Conservation (phyloP, 2,113 vertebrate species). For the Columba janthina region DNA sequence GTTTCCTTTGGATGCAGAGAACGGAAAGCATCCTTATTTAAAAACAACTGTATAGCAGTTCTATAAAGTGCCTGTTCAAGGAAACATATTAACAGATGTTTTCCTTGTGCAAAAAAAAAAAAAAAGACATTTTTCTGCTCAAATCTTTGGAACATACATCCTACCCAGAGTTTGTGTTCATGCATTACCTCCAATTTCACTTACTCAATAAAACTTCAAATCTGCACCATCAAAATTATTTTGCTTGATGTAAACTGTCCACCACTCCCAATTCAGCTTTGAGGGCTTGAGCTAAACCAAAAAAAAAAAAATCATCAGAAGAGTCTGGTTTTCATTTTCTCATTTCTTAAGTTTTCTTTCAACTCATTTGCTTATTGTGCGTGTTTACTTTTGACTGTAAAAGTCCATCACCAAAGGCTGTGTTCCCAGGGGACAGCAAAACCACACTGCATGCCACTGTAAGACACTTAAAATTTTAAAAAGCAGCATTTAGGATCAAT, state of each 20-base stretch:
- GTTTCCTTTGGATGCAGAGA: not conserved
- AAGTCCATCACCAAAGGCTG: constrained; percentile 4
- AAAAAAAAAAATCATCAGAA: not conserved
- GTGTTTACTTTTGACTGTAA: not conserved
- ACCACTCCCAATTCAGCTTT: not conserved
- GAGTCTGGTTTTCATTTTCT: not conserved
- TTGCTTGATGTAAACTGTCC: not conserved
- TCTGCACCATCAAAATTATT: not conserved
- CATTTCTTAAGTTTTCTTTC: not conserved
- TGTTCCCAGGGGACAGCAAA: not conserved
- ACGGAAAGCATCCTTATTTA: constrained; percentile 4
- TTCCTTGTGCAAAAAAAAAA: constrained; percentile 58
- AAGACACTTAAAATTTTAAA: constrained; percentile 39
- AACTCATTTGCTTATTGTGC: constrained; percentile 2
- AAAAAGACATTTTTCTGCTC: constrained; percentile 25
- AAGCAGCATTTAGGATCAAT: constrained; percentile 44
- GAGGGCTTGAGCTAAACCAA: not conserved
- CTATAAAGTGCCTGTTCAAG: constrained; percentile 59
- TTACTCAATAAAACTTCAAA: not conserved
- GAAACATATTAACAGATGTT: constrained; percentile 48
- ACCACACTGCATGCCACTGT: not conserved
- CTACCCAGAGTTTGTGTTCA: not conserved
- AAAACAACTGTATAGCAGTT: constrained; percentile 3
- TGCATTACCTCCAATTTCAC: not conserved
- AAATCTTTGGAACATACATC: not conserved